These are phyloP conservation scores for Drosophila triauraria DNA, from an alignment of 1,140 invertebrate genomes.

Conservation along the genomic window DNA sequence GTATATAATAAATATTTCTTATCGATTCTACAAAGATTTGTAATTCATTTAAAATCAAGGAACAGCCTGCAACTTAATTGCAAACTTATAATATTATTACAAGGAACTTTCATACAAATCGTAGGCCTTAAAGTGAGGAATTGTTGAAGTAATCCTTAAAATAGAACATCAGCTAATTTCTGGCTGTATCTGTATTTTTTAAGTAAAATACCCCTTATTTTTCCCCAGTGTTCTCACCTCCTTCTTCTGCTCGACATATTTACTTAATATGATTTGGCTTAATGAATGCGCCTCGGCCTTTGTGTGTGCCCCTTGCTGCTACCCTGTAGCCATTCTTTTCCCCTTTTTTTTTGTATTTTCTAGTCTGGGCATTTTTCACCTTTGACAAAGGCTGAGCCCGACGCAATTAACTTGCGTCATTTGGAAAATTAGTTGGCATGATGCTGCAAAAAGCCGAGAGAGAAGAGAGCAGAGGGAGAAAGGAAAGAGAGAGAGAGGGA, in stretches of 20 bases:
- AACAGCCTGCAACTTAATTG: background rate
- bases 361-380: conserved; percentile 68
- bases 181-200: no score
- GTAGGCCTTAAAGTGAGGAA: no score
- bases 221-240: conserved; percentile 6
- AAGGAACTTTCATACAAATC: no score
- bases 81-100: background rate
- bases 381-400: conserved; percentile 66
- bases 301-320: conserved; percentile 33
- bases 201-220: background rate
- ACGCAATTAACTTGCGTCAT: conserved; percentile 79
- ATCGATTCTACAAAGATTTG: background rate
- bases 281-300: conserved; percentile 62
- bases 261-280: conserved; percentile 75
- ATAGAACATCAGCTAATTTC: no score
- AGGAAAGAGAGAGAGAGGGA: background rate
- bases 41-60: no score
- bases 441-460: conserved; percentile 62
- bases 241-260: conserved; percentile 60
- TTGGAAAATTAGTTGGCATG: conserved; percentile 80
- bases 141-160: background rate
- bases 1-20: background rate
- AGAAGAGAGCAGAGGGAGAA: conserved; percentile 4
- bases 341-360: conserved; percentile 8
- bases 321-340: conserved; percentile 20